phyloP scores from a whole-genome alignment of 2,797 vertebrate species.

The Tokudaia muenninki region DNA sequence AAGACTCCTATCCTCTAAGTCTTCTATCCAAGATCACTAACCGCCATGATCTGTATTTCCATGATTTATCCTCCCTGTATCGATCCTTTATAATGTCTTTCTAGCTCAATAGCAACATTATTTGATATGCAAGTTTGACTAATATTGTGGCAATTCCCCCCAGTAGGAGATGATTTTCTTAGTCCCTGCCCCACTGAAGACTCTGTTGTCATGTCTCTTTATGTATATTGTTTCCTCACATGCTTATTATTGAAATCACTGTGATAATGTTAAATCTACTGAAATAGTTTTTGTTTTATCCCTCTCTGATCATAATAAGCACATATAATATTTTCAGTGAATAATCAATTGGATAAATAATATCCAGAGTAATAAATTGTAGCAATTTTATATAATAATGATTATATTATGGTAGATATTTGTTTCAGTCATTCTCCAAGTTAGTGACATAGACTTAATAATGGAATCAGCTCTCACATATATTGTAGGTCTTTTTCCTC shows the following conservation, averaged over 20 bases:
- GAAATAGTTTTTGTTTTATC: neutral
- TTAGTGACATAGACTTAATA: neutral
- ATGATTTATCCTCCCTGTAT: too few species aligned
- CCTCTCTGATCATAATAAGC: neutral
- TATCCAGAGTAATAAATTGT: neutral
- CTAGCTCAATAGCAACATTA: neutral
- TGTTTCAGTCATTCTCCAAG: neutral
- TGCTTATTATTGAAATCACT: neutral
- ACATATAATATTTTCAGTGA: neutral
- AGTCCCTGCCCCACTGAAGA: neutral
- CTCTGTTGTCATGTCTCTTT: neutral
- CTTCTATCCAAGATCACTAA: neutral
- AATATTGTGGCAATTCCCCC: neutral
- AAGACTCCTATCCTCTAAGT: neutral
- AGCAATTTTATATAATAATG: neutral
- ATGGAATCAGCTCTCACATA: neutral
- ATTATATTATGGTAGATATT: neutral
- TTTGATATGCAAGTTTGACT: neutral
- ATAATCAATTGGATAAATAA: conserved; percentile 22
- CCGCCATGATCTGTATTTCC: neutral
- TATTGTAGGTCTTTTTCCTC: neutral
- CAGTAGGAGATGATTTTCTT: neutral
- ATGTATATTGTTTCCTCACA: neutral
- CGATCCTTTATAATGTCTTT: neutral
- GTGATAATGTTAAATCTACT: neutral